Evolutionary conservation across 2,113 vertebrate genomes (phyloP).

Genomic region (Illadopsis cleaveri): DNA sequence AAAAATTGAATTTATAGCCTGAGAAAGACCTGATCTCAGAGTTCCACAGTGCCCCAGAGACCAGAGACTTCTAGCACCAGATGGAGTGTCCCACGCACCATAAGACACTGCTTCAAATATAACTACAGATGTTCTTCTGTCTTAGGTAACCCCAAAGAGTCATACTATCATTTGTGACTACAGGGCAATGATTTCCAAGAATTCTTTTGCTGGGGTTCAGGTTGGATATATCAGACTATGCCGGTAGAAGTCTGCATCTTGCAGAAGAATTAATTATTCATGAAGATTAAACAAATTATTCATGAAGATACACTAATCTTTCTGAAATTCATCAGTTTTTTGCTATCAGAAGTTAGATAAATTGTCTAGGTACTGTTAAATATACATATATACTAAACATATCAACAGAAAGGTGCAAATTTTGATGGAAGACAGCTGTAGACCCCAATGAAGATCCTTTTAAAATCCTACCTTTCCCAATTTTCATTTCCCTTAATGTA

Average conservation of each 20-base stretch:
- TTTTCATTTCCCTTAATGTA: background rate
- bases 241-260: background rate
- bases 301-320: background rate
- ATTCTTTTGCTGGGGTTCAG: background rate
- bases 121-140: background rate
- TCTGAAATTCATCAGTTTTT: background rate
- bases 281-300: background rate
- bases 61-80: fast-evolving
- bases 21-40: background rate
- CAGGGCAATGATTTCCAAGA: background rate
- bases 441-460: background rate
- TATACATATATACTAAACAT: background rate
- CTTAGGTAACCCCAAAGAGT: background rate
- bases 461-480: background rate
- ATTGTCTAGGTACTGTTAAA: background rate
- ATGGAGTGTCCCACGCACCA: fast-evolving
- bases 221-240: background rate
- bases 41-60: background rate
- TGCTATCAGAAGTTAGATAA: background rate
- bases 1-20: background rate
- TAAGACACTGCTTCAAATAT: background rate
- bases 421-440: background rate
- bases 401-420: background rate
- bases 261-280: background rate
- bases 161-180: background rate